Evolutionary conservation across 1,140 invertebrate genomes (phyloP).

Genomic region (Achroia grisella): DNA sequence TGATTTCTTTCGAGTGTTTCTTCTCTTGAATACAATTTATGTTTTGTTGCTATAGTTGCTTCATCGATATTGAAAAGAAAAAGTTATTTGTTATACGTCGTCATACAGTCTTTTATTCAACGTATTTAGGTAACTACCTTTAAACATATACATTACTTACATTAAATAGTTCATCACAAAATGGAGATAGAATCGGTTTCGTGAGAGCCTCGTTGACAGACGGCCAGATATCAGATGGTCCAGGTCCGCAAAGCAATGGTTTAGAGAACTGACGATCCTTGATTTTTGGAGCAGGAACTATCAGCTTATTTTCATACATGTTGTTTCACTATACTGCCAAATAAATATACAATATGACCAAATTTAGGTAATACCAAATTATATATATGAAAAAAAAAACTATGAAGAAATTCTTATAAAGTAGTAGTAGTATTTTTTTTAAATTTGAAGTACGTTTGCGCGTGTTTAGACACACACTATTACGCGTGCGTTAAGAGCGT

Average conservation of each 20-base stretch:
- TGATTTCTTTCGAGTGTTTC: too few species aligned
- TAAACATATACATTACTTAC: too few species aligned
- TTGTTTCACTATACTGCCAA: slow-evolving; percentile 4
- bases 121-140: too few species aligned
- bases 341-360: neutral
- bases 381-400: neutral
- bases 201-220: slow-evolving; percentile 40
- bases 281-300: slow-evolving; percentile 33
- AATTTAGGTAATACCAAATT: neutral
- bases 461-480: neutral
- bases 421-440: neutral
- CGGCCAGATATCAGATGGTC: slow-evolving; percentile 44
- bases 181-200: slow-evolving; percentile 35
- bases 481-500: too few species aligned
- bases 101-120: too few species aligned
- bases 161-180: slow-evolving; percentile 46
- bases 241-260: slow-evolving; percentile 47
- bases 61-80: too few species aligned
- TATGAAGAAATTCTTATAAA: neutral
- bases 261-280: slow-evolving; percentile 32
- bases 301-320: slow-evolving; percentile 23
- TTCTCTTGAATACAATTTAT: too few species aligned
- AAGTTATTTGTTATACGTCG: too few species aligned
- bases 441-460: neutral
- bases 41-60: too few species aligned